Conservation (phyloP, 2,113 vertebrate genomes). For the Notiomystis cincta region DNA sequence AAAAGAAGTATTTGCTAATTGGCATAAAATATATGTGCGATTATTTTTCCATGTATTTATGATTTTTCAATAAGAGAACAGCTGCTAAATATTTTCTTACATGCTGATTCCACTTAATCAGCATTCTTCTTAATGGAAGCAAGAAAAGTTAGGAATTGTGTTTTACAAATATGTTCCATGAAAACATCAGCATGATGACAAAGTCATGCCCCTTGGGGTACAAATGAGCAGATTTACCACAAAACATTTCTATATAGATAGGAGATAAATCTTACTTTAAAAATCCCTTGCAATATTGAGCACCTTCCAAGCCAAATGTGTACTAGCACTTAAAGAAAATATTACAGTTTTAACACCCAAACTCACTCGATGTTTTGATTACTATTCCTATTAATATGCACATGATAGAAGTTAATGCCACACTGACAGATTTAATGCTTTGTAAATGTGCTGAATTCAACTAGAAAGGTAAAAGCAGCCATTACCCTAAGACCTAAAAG, state of each 20-base stretch:
- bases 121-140: slow-evolving; percentile 23
- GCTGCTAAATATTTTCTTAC: slow-evolving; percentile 61
- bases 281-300: not conserved
- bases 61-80: slow-evolving; percentile 28
- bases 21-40: slow-evolving; percentile 60
- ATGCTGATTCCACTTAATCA: slow-evolving; percentile 30
- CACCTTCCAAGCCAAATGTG: slow-evolving; percentile 29
- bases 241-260: not conserved
- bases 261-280: slow-evolving; percentile 25
- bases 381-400: slow-evolving; percentile 67
- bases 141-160: slow-evolving; percentile 4
- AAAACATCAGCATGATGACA: slow-evolving; percentile 24
- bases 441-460: slow-evolving; percentile 68
- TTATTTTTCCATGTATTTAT: slow-evolving; percentile 45
- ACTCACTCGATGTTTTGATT: slow-evolving; percentile 49
- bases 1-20: slow-evolving; percentile 61
- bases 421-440: slow-evolving; percentile 66
- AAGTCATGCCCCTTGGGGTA: slow-evolving; percentile 25
- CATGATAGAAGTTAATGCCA: slow-evolving; percentile 60
- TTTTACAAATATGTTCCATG: not conserved
- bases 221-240: slow-evolving; percentile 15
- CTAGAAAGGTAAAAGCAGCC: slow-evolving; percentile 64
- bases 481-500: slow-evolving; percentile 54
- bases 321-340: slow-evolving; percentile 64
- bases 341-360: slow-evolving; percentile 60